Evolutionary conservation across 2,888 invertebrate genomes (phyloP), one percentile per base, ranked within the genome.

Genomic region (Leptopilina syphax): DNA sequence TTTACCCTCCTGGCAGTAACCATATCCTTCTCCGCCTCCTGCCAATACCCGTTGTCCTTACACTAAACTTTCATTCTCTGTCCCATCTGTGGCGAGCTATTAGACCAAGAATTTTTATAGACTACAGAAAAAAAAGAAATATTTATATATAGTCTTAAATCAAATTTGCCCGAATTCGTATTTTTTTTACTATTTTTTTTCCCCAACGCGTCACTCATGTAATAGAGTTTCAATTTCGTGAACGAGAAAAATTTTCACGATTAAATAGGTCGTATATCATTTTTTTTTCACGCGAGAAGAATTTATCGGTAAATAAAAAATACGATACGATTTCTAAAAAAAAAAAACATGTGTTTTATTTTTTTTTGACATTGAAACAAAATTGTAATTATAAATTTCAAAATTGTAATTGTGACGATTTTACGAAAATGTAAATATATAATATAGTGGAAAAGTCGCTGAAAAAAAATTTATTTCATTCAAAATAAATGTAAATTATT

Each of bases 91-190:
- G 77, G 80, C 83, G 83, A 84, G 87, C 88, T 90, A 90, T 90
- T 89, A 90, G 86, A 83, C 83, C 81, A 88, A 84, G 90, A 89
- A 90, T 90, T 90, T 90, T 90, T 88, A 90, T 89, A 84, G 89
- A 83, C 81, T 81, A 34, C 83, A 88, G 87, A 88, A 89, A 89
- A 90, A 60, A 47, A 90, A 90, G 27, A 27, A 27, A 27, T 27
- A 88, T 89, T 88, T 86, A 85, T 86, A 81, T 78, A 79, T 78
- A 79, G 70, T 83, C 82, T 77, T 84, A 66, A 82, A 84, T 83
- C 80, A 79, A 76, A 80, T 77, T 66, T 34, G 70, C 76, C 27
- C 70, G 60, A 54, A 77, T 57, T 54, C n/a, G 65, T 34, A 7
- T 41, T 47, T 77, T 41, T n/a, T 63, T 27, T 81, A 78, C 80